phyloP scores from a whole-genome alignment of 2,888 invertebrate genomes.

The Hofmannophila pseudospretella region DNA sequence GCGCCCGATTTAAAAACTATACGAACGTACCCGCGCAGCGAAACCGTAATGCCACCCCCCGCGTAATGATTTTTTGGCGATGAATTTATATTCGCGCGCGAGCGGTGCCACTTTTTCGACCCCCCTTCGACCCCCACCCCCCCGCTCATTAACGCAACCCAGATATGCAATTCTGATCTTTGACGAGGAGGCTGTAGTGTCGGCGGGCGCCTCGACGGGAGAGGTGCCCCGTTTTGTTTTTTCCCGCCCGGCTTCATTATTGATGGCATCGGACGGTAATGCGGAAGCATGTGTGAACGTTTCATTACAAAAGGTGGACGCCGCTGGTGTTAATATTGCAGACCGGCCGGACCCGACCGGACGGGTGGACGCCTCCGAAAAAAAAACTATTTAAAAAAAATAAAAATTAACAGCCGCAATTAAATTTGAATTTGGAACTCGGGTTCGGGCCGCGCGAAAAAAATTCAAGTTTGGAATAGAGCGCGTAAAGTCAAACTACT shows the following conservation, averaged over 20 bases:
- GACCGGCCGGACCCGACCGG: slow-evolving; percentile 73
- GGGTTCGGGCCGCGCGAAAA: slow-evolving; percentile 21
- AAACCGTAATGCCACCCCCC: slow-evolving; percentile 83
- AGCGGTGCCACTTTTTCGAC: slow-evolving; percentile 79
- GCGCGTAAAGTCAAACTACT: slow-evolving; percentile 42
- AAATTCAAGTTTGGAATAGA: slow-evolving; percentile 28
- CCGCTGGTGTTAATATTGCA: slow-evolving; percentile 75
- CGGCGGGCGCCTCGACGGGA: slow-evolving; percentile 74
- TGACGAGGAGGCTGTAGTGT: slow-evolving; percentile 79
- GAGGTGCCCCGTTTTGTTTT: slow-evolving; percentile 76
- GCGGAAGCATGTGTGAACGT: slow-evolving; percentile 78
- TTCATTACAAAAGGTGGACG: slow-evolving; percentile 78
- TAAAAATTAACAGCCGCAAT: slow-evolving; percentile 42
- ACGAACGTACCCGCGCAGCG: slow-evolving; percentile 71
- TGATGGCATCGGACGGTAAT: slow-evolving; percentile 78
- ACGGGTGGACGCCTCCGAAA: slow-evolving; percentile 69
- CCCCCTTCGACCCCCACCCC: slow-evolving; percentile 60
- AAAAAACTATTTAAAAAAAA: slow-evolving; percentile 48
- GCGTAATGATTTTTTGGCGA: slow-evolving; percentile 93
- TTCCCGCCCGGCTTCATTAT: slow-evolving; percentile 79
- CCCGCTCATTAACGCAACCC: slow-evolving; percentile 81
- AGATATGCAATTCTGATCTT: slow-evolving; percentile 83
- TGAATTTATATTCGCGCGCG: slow-evolving; percentile 86
- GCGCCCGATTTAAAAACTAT: slow-evolving; percentile 77
- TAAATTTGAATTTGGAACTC: slow-evolving; percentile 37